Evolutionary conservation across 2,797 vertebrate genomes (phyloP).

Genomic region (Lacerta agilis): DNA sequence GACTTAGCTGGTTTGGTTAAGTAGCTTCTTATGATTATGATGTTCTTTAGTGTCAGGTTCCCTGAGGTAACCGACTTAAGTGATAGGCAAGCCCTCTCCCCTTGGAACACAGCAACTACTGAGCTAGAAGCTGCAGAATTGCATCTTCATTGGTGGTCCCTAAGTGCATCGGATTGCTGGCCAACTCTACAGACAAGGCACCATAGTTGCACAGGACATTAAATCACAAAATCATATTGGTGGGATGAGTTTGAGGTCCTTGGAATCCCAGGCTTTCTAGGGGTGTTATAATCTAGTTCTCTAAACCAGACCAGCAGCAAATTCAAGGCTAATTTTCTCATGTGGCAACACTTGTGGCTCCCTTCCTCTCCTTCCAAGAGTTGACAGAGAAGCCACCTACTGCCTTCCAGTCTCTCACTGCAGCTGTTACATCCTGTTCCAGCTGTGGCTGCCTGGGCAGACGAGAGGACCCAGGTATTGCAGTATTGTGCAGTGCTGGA

Average conservation of each 20-base stretch:
- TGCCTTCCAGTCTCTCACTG: background rate
- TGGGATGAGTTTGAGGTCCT: background rate
- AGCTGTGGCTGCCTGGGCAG: background rate
- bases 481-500: background rate
- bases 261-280: background rate
- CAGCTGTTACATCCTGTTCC: background rate
- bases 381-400: conserved; percentile 1
- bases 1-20: too few relatives aligned
- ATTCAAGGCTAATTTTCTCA: background rate
- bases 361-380: too few relatives aligned
- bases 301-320: background rate
- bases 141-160: too few relatives aligned
- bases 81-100: background rate
- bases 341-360: background rate
- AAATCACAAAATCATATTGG: background rate
- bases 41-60: background rate
- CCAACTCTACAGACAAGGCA: background rate
- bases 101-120: background rate
- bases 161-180: background rate
- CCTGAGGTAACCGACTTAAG: background rate
- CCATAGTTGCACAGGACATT: background rate
- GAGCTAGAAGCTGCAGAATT: background rate
- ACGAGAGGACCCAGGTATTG: background rate
- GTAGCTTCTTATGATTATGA: too few relatives aligned
- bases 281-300: background rate